Evolutionary conservation across 1,140 invertebrate genomes (phyloP), one percentile per base, ranked within the genome.

Genomic region (Steinernema feltiae): DNA sequence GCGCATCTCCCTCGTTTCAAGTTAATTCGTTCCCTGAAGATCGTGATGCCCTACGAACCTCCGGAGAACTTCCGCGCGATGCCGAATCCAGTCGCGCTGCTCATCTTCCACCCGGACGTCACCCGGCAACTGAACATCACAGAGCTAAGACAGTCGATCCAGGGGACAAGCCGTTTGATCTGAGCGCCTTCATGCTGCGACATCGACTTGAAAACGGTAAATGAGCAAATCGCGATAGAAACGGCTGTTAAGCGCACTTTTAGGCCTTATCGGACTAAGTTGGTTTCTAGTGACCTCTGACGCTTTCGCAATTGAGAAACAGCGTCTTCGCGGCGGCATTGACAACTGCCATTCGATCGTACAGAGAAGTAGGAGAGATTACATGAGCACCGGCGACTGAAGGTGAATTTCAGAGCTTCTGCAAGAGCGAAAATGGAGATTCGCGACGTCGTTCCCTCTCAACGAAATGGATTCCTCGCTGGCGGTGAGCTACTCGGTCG

Each of bases 311-410:
- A 85, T 85, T n/a, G 83, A 85, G 75, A 70, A 76, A 48, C 81
- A 85, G 30, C 29, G 84, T 48, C 7, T 86, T 12, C n/a, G 72
- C 24, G 80, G 84, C 32, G 73, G 69, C 18, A 79, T 82, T n/a
- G 83, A 85, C 73, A 86, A 85, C 71, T 85, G 83, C 69, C 83
- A 85, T 71, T 81, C 82, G 48, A 73, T 85, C 24, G 53, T 85
- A n/a, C 79, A 80, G 35, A 78, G 81, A 53, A 85, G 84, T 85
- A 27, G 73, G 32, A 46, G 29, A 17, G 31, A 18, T 69, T 30
- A 32, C 69, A 30, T 32, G 41, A 32, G 15, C 32, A 30, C 30
- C 1, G 17, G 31, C 46, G 30, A 53, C 53, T 41, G 32, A 24
- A 48, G 0, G n/a, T n/a, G n/a, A 69, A 35, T 70, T 77, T 70